These are phyloP conservation scores for Sesamia nonagrioides DNA, from an alignment of 1,140 invertebrate genomes.

Conservation along the genomic window DNA sequence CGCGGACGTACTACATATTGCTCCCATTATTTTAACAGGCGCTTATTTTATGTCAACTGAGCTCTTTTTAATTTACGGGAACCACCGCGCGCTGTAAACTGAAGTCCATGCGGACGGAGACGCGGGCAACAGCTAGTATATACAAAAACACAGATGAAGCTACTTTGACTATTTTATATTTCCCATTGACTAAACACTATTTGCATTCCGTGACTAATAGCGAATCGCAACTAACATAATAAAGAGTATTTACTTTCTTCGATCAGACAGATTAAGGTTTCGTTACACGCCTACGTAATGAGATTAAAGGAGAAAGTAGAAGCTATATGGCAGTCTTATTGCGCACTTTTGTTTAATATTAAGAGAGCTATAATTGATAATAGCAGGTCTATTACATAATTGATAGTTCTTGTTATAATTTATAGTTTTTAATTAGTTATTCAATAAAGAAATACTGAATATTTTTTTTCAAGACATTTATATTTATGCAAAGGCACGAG, in stretches of 20 bases:
- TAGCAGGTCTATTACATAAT: constrained; percentile 19
- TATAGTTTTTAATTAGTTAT: background rate
- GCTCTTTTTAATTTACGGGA: no score
- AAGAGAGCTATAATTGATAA: constrained; percentile 16
- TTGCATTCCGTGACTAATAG: constrained; percentile 42
- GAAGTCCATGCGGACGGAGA: no score
- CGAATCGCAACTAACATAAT: constrained; percentile 24
- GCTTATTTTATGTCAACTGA: no score
- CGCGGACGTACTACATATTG: no score
- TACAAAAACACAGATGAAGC: background rate
- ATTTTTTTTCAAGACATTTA: no score
- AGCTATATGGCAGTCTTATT: background rate
- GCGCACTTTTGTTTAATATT: background rate
- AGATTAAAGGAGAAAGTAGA: constrained; percentile 46
- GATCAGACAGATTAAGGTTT: constrained; percentile 43
- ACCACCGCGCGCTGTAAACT: no score
- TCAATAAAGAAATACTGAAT: no score
- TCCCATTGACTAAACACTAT: constrained; percentile 8
- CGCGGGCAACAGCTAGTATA: no score
- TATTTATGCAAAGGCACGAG: no score
- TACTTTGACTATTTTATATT: background rate
- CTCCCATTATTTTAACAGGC: no score
- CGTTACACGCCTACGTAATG: constrained; percentile 40
- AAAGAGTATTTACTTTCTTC: constrained; percentile 48
- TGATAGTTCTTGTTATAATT: background rate